Percentiles rank a stretch among this genome's conserved stretches.
phyloP scores from a whole-genome alignment of 2,113 vertebrate species.

The Clarias batrachus region DNA sequence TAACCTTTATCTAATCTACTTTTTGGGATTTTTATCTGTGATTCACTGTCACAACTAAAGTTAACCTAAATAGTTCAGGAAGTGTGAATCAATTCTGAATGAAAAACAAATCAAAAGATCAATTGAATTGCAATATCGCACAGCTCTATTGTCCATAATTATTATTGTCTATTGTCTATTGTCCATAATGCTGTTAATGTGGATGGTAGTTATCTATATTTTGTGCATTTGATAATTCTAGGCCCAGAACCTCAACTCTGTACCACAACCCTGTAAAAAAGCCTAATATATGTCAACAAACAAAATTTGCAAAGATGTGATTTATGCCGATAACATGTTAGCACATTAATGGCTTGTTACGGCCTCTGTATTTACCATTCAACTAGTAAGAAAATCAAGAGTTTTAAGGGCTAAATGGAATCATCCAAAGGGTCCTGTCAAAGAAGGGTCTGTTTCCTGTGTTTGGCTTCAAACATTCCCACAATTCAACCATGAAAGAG shows the following conservation, averaged over 20 bases:
- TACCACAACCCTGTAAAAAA: neutral
- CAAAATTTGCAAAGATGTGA: neutral
- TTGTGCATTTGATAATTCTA: neutral
- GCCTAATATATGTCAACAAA: neutral
- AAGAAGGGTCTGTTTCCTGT: constrained; percentile 24
- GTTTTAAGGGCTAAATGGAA: neutral
- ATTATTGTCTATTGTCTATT: too few species aligned
- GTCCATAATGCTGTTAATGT: neutral
- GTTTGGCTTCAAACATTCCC: neutral
- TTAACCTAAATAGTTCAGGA: too few species aligned
- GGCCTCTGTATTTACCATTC: neutral
- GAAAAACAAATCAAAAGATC: too few species aligned
- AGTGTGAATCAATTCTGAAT: too few species aligned
- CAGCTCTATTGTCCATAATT: neutral
- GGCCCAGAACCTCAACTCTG: neutral
- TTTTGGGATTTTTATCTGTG: too few species aligned
- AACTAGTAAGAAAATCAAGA: neutral
- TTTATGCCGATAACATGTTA: neutral
- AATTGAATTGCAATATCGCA: too few species aligned
- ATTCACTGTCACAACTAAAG: too few species aligned
- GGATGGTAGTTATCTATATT: neutral
- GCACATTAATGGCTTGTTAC: neutral
- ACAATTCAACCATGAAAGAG: constrained; percentile 23
- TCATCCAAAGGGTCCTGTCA: constrained; percentile 8
- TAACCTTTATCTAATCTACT: too few species aligned